A percentile compares a stretch with the other conserved stretches of the same genome.
These are phyloP conservation scores for Pasiphila rectangulata DNA, from an alignment of 2,888 invertebrate genomes.

Conservation along the genomic window DNA sequence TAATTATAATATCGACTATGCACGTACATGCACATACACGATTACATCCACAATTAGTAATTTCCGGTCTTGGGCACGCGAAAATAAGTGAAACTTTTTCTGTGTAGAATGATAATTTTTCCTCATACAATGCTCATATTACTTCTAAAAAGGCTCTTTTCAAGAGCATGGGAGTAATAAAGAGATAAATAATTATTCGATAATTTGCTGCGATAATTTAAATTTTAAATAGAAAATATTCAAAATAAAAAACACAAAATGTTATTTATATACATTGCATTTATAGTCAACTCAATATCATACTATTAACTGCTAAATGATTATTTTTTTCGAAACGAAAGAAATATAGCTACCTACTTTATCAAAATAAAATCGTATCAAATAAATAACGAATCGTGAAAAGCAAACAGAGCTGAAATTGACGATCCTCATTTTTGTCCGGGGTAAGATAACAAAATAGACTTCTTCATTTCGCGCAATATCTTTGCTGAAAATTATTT, in stretches of 20 bases:
- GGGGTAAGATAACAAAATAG: conserved; percentile 49
- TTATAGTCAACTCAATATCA: not conserved
- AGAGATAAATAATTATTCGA: too few relatives aligned
- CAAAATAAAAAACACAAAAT: not conserved
- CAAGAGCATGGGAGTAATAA: too few relatives aligned
- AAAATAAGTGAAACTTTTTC: too few relatives aligned
- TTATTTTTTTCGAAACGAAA: not conserved
- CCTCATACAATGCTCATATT: too few relatives aligned
- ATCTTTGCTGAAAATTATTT: conserved; percentile 4
- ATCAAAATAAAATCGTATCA: conserved; percentile 4
- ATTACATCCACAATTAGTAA: too few relatives aligned
- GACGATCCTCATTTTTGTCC: conserved; percentile 39
- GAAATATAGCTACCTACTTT: not conserved
- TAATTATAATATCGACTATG: too few relatives aligned
- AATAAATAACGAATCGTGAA: conserved; percentile 27
- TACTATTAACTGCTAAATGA: too few relatives aligned
- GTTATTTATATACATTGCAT: not conserved
- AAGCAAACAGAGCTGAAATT: conserved; percentile 30
- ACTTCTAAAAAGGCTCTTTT: too few relatives aligned
- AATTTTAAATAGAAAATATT: not conserved
- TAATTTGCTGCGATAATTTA: not conserved
- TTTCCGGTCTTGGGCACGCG: conserved; percentile 6
- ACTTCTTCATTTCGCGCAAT: conserved; percentile 37
- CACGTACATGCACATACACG: too few relatives aligned
- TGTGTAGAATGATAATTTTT: too few relatives aligned